Percentiles rank a stretch among this genome's conserved stretches.
Conservation (phyloP, 2,797 vertebrate genomes). For the Rousettus madagascariensis region DNA sequence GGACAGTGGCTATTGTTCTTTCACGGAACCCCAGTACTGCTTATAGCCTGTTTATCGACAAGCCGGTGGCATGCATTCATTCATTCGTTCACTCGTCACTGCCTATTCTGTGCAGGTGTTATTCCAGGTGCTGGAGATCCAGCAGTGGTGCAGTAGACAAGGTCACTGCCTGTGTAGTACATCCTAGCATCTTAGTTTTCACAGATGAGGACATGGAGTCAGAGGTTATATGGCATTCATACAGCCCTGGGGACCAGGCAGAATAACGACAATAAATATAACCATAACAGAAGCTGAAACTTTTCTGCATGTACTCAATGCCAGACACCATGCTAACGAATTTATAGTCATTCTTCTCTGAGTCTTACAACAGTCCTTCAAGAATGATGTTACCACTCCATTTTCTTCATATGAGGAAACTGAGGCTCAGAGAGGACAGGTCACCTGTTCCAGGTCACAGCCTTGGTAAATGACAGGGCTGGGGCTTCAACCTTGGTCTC, state of each 20-base stretch:
- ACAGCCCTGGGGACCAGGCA: neutral
- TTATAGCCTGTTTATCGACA: neutral
- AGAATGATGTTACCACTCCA: neutral
- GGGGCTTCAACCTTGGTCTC: neutral
- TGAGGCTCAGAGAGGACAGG: neutral
- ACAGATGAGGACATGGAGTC: neutral
- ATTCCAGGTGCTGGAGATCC: neutral
- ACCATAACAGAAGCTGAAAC: neutral
- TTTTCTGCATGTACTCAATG: neutral
- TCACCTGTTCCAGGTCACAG: neutral
- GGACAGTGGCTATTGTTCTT: neutral
- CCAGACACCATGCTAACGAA: neutral
- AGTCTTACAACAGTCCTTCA: neutral
- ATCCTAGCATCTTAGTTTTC: neutral
- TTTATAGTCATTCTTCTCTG: neutral
- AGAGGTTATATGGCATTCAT: neutral
- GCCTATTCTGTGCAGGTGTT: neutral
- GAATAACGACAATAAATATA: neutral
- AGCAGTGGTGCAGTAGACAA: neutral
- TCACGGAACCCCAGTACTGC: neutral
- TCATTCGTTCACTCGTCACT: neutral
- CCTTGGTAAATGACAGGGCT: neutral
- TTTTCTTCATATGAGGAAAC: neutral
- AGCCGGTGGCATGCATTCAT: neutral
- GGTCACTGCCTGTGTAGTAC: neutral